Conservation (phyloP, 2,113 vertebrate species). For the Amphiprion percula region DNA sequence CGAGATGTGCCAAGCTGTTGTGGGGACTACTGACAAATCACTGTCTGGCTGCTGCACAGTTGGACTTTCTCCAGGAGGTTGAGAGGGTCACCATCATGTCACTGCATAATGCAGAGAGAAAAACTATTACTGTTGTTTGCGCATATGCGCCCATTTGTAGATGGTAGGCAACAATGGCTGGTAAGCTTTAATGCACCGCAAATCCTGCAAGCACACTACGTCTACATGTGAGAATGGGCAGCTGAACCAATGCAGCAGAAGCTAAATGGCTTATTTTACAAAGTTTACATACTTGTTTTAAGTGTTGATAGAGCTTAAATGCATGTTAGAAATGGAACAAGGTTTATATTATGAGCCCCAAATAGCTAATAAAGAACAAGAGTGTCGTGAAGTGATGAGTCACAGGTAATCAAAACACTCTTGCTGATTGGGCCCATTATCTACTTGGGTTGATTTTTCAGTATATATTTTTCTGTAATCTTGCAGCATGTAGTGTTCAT, state of each 20-base stretch:
- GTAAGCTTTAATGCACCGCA: neutral
- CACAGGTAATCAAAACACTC: constrained; percentile 4
- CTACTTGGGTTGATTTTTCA: neutral
- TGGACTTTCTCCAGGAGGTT: constrained; percentile 46
- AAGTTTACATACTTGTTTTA: neutral
- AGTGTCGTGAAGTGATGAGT: neutral
- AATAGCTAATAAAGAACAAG: neutral
- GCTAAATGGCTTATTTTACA: too few species aligned
- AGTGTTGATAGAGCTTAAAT: neutral
- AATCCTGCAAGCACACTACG: neutral
- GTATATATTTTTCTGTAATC: neutral
- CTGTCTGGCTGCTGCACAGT: constrained; percentile 39
- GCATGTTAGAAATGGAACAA: neutral
- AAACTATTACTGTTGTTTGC: constrained; percentile 39
- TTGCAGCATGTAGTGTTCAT: neutral
- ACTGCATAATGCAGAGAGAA: constrained; percentile 40
- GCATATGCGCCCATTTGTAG: neutral
- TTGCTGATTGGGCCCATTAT: constrained; percentile 17
- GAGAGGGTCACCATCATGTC: constrained; percentile 40
- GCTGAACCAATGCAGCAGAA: too few species aligned
- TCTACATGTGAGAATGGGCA: neutral
- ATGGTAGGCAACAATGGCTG: constrained; percentile 2
- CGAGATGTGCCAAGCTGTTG: constrained; percentile 35
- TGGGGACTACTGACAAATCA: constrained; percentile 59
- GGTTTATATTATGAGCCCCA: neutral